Conservation (phyloP, 2,113 vertebrate genomes). For the Pollimyrus isidori region DNA sequence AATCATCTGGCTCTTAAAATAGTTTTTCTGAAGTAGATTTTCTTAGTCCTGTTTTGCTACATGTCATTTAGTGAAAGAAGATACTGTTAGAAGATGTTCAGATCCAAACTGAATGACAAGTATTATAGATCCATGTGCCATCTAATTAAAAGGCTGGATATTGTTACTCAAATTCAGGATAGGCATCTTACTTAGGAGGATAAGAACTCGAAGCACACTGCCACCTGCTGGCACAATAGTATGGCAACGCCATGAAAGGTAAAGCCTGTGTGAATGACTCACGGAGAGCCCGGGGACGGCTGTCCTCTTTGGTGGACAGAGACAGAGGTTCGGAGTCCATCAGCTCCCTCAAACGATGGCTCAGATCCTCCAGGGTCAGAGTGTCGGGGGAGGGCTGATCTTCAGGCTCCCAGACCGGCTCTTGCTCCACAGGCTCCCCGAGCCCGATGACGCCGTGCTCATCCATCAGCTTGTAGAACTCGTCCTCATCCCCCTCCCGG, state of each 20-base stretch:
- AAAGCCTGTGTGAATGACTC: slow-evolving; percentile 12
- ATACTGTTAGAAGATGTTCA: neutral
- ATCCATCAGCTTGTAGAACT: slow-evolving; percentile 56
- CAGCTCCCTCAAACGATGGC: slow-evolving; percentile 28
- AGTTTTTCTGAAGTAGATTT: neutral
- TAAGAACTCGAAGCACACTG: neutral
- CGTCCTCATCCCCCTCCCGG: slow-evolving; percentile 42
- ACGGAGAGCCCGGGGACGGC: slow-evolving; percentile 30
- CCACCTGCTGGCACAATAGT: neutral
- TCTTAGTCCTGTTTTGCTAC: neutral
- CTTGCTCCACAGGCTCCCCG: slow-evolving; percentile 19
- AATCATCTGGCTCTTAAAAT: neutral
- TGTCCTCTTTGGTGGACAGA: slow-evolving; percentile 26
- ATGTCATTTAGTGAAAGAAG: neutral
- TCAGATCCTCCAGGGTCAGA: slow-evolving; percentile 29
- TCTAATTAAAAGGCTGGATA: neutral
- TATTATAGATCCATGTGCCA: neutral
- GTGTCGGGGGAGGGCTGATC: slow-evolving; percentile 8
- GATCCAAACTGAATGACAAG: neutral
- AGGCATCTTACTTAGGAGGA: neutral
- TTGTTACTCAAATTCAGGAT: neutral
- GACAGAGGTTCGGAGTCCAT: slow-evolving; percentile 31
- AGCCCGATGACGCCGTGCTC: slow-evolving; percentile 63
- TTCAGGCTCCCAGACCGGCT: slow-evolving; percentile 12
- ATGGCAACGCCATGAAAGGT: neutral